phyloP scores from a whole-genome alignment of 2,797 vertebrate species.

The Selene dorsalis region DNA sequence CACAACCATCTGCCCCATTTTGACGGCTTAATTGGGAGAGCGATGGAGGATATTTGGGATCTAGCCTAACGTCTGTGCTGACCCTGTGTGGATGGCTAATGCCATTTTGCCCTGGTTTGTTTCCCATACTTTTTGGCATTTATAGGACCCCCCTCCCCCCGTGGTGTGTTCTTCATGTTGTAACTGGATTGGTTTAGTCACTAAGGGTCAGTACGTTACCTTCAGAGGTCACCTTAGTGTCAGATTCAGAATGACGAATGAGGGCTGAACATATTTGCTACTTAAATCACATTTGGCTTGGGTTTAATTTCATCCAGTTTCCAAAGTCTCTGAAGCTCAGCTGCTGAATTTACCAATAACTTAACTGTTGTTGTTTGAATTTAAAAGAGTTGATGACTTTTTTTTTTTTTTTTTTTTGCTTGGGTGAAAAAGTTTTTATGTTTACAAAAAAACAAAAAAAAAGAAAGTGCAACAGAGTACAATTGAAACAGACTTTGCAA shows the following conservation, averaged over 20 bases:
- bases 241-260: slow-evolving; percentile 56
- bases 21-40: slow-evolving; percentile 81
- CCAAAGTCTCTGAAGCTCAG: too few relatives aligned
- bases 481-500: too few relatives aligned
- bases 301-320: neutral
- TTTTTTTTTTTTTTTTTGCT: too few relatives aligned
- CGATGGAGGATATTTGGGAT: slow-evolving; percentile 69
- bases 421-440: too few relatives aligned
- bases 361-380: too few relatives aligned
- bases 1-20: slow-evolving; percentile 74
- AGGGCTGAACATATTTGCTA: slow-evolving; percentile 26
- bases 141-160: neutral
- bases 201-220: slow-evolving; percentile 62
- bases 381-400: too few relatives aligned
- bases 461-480: too few relatives aligned
- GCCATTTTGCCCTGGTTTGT: slow-evolving; percentile 64
- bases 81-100: slow-evolving; percentile 61
- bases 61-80: slow-evolving; percentile 64
- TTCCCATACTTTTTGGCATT: slow-evolving; percentile 33
- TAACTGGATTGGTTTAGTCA: slow-evolving; percentile 58
- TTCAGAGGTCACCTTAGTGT: slow-evolving; percentile 51
- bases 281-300: slow-evolving; percentile 1
- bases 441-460: too few relatives aligned
- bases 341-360: neutral
- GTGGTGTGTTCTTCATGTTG: slow-evolving; percentile 52